Evolutionary conservation across 2,797 vertebrate genomes (phyloP).

Genomic region (Psittacula derbiana): DNA sequence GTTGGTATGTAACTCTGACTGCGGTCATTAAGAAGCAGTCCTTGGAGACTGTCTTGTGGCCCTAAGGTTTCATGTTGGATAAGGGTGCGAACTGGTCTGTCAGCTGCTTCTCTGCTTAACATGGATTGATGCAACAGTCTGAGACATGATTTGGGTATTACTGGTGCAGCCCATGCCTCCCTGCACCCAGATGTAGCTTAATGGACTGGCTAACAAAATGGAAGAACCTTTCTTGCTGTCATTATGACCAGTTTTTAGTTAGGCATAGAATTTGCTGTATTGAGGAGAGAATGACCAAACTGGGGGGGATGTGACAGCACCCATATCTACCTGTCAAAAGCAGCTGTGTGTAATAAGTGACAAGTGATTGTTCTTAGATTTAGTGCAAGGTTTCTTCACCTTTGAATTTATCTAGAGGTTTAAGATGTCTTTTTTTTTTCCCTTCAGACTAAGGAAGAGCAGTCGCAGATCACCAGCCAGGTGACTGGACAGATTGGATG

Average conservation of each 20-base stretch:
- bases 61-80: background rate
- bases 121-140: background rate
- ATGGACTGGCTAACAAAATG: background rate
- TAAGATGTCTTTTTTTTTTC: background rate
- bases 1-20: background rate
- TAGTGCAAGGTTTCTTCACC: background rate
- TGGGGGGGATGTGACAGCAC: background rate
- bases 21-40: background rate
- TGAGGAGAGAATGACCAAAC: background rate
- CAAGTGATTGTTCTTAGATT: background rate
- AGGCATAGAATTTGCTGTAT: background rate
- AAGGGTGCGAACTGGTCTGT: background rate
- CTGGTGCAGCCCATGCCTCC: background rate
- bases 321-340: background rate
- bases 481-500: constrained; percentile 99
- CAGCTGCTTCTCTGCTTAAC: background rate
- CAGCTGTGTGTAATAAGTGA: background rate
- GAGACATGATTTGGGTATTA: background rate
- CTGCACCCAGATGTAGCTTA: background rate
- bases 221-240: background rate
- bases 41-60: background rate
- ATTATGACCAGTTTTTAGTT: background rate
- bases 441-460: constrained; percentile 94
- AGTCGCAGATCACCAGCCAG: constrained; percentile 99
- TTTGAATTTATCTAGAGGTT: background rate